phyloP scores from a whole-genome alignment of 2,113 vertebrate species.

The Platichthys stellatus region DNA sequence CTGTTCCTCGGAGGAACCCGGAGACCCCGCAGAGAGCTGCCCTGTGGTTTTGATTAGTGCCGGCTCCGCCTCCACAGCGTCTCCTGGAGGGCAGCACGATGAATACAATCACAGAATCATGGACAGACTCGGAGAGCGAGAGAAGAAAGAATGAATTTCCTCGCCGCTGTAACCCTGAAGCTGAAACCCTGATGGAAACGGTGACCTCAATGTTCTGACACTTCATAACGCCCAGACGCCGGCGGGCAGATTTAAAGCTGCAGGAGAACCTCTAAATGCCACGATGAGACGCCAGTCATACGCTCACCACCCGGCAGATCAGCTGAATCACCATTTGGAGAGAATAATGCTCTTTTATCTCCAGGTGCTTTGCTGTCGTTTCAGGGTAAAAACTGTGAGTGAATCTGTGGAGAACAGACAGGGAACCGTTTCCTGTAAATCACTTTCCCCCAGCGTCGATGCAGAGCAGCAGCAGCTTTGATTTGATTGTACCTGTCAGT shows the following conservation, averaged over 20 bases:
- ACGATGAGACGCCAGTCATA: slow-evolving; percentile 36
- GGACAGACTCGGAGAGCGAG: slow-evolving; percentile 5
- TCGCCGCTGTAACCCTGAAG: slow-evolving; percentile 27
- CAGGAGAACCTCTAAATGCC: slow-evolving; percentile 49
- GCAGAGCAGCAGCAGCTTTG: too few species aligned
- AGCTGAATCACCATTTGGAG: slow-evolving; percentile 25
- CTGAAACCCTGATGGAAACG: slow-evolving; percentile 32
- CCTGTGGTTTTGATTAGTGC: slow-evolving; percentile 65
- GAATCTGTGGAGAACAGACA: not conserved
- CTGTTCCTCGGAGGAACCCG: slow-evolving; percentile 53
- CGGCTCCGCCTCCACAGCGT: slow-evolving; percentile 48
- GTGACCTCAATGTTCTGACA: slow-evolving; percentile 50
- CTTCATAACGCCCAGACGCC: slow-evolving; percentile 18
- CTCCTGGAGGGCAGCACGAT: slow-evolving; percentile 39
- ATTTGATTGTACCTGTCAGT: too few species aligned
- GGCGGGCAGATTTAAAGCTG: slow-evolving; percentile 46
- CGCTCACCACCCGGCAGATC: slow-evolving; percentile 30
- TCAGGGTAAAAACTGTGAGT: too few species aligned
- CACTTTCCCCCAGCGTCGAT: too few species aligned
- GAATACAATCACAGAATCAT: slow-evolving; percentile 49
- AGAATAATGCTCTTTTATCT: slow-evolving; percentile 30
- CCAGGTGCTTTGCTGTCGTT: slow-evolving; percentile 3
- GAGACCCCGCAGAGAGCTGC: slow-evolving; percentile 40
- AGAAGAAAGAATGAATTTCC: slow-evolving; percentile 10
- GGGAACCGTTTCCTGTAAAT: too few species aligned